These are phyloP conservation scores for Chirona hameri DNA, from an alignment of 2,888 invertebrate genomes.

Conservation along the genomic window DNA sequence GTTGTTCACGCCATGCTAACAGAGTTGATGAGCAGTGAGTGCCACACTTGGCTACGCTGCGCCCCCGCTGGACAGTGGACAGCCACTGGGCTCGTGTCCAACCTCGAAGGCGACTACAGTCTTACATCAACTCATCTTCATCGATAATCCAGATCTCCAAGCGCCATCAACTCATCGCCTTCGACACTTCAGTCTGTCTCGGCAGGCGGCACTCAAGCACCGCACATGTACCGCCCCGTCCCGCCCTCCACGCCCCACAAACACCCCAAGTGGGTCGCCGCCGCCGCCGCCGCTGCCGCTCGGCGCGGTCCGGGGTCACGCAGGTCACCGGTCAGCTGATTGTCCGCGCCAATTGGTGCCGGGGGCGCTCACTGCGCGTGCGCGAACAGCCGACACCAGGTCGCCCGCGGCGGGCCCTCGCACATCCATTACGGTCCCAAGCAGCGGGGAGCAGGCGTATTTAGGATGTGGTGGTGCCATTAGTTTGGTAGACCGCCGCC, in stretches of 20 bases:
- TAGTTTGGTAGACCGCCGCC: neutral
- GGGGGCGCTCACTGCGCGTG: neutral
- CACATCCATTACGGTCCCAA: neutral
- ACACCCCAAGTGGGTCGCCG: conserved; percentile 3
- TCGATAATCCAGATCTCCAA: too few species aligned
- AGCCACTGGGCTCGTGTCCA: too few species aligned
- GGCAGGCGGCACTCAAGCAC: too few species aligned
- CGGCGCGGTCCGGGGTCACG: neutral
- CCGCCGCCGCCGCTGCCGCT: neutral
- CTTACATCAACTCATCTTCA: too few species aligned
- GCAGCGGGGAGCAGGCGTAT: neutral
- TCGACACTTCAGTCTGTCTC: too few species aligned
- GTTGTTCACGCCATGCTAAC: too few species aligned
- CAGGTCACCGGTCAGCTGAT: conserved; percentile 5
- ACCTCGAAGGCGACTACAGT: too few species aligned
- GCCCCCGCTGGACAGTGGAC: too few species aligned
- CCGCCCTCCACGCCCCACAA: neutral
- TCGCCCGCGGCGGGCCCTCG: neutral
- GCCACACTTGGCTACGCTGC: too few species aligned
- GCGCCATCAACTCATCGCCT: too few species aligned
- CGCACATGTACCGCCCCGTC: too few species aligned
- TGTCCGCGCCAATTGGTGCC: neutral
- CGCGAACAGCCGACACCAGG: neutral
- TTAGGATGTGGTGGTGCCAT: neutral
- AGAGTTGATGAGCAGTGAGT: too few species aligned